A percentile compares a stretch with the other conserved stretches of the same genome.
These are phyloP conservation scores for Spodoptera picta DNA, from an alignment of 2,888 invertebrate genomes.

Conservation along the genomic window DNA sequence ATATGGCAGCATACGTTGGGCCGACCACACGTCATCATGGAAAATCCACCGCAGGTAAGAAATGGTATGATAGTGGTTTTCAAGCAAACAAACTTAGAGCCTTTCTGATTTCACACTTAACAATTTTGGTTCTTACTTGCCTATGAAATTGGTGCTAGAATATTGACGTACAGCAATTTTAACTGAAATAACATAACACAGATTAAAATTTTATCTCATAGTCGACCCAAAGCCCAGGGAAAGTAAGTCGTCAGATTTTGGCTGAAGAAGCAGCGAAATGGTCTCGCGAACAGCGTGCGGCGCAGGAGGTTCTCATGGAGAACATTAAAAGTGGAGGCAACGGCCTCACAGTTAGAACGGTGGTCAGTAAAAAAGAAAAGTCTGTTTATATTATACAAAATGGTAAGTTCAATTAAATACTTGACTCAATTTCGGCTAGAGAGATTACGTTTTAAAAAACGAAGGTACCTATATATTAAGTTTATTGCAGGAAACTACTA, in stretches of 20 bases:
- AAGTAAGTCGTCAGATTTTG: slow-evolving; percentile 81
- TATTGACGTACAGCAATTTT: too few species aligned
- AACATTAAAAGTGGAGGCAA: slow-evolving; percentile 85
- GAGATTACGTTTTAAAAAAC: too few species aligned
- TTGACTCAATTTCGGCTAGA: background rate
- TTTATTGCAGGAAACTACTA: slow-evolving; percentile 76
- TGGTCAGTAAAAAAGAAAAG: slow-evolving; percentile 70
- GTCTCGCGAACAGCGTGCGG: slow-evolving; percentile 83
- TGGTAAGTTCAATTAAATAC: slow-evolving; percentile 61
- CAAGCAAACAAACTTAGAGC: too few species aligned
- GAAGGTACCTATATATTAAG: background rate
- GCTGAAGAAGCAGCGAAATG: slow-evolving; percentile 86
- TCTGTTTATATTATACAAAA: slow-evolving; percentile 82
- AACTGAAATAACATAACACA: background rate
- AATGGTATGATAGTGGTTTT: background rate
- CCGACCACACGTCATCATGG: slow-evolving; percentile 83
- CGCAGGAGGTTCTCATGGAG: slow-evolving; percentile 84
- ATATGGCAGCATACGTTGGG: slow-evolving; percentile 87
- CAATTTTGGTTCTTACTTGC: too few species aligned
- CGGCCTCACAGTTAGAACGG: slow-evolving; percentile 82
- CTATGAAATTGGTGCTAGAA: background rate
- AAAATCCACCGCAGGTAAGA: slow-evolving; percentile 80
- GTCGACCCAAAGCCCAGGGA: slow-evolving; percentile 83
- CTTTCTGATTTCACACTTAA: too few species aligned
- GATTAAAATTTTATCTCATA: slow-evolving; percentile 36